Percentiles rank a stretch among this genome's conserved stretches.
Evolutionary conservation across 2,113 vertebrate genomes (phyloP).

Genomic region (Ivindomyrus marchei): DNA sequence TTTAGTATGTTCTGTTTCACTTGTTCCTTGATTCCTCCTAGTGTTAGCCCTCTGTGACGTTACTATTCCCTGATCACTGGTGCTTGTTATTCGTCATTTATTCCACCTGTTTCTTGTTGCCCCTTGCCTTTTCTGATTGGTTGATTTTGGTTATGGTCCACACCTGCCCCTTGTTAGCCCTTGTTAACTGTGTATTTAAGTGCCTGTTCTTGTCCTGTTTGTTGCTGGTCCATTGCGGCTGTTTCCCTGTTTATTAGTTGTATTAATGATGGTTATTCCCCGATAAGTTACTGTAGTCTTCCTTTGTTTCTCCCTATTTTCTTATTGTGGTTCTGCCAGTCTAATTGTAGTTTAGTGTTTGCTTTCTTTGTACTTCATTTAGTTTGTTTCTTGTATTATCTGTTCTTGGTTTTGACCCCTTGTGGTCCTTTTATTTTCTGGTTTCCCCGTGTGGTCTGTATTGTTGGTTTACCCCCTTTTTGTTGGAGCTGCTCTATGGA

Average conservation of each 20-base stretch:
- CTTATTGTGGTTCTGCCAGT: not conserved
- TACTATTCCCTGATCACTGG: not conserved
- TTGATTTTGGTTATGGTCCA: not conserved
- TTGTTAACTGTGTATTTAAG: not conserved
- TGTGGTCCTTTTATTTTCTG: not conserved
- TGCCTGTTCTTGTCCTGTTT: not conserved
- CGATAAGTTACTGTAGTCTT: not conserved
- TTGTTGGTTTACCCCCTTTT: not conserved
- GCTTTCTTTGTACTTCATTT: not conserved
- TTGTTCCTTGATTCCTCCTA: not conserved
- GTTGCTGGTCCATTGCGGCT: not conserved
- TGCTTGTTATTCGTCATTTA: not conserved
- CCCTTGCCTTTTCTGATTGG: not conserved
- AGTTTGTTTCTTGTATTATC: not conserved
- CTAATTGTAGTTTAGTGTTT: not conserved
- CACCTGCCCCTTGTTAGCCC: not conserved
- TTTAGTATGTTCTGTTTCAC: not conserved
- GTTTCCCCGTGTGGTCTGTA: not conserved
- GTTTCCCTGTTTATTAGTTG: not conserved
- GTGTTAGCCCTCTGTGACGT: not conserved
- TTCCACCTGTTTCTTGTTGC: not conserved
- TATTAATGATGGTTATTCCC: not conserved
- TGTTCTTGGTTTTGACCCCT: not conserved
- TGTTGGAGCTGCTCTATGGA: not conserved
- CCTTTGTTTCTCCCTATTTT: not conserved